Percentiles rank a stretch among this genome's conserved stretches.
Evolutionary conservation across 2,113 vertebrate genomes (phyloP).

Genomic region (Cavia aperea): DNA sequence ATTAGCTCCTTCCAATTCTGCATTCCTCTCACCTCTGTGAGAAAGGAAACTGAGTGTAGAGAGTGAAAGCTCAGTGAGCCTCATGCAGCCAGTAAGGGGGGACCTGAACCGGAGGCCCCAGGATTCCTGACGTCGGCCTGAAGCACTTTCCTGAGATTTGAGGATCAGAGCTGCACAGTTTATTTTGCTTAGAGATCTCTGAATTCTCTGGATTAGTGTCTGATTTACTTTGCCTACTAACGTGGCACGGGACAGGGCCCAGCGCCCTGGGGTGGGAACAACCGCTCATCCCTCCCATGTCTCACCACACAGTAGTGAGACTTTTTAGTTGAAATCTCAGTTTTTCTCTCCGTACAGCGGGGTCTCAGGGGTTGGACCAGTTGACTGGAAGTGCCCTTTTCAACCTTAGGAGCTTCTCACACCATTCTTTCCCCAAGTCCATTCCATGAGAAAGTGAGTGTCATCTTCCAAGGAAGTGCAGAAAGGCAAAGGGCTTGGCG

Average conservation of each 20-base stretch:
- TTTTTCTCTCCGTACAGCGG: constrained; percentile 22
- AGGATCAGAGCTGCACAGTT: not conserved
- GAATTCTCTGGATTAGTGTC: constrained; percentile 8
- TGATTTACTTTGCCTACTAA: constrained; percentile 13
- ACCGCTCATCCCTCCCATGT: not conserved
- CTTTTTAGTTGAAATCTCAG: constrained; percentile 27
- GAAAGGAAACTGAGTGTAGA: not conserved
- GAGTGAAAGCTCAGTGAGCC: not conserved
- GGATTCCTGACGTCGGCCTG: not conserved
- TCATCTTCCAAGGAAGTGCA: not conserved
- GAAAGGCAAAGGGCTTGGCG: not conserved
- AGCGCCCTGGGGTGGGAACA: not conserved
- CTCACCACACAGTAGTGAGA: not conserved
- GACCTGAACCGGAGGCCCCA: not conserved
- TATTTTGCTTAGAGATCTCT: constrained; percentile 40
- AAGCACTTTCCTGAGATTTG: not conserved
- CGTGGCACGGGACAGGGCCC: not conserved
- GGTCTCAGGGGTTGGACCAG: not conserved
- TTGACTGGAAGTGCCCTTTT: constrained; percentile 19
- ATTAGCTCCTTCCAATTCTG: not conserved
- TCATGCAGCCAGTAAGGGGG: not conserved
- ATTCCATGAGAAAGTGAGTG: constrained; percentile 4
- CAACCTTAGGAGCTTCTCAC: not conserved
- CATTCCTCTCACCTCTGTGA: not conserved
- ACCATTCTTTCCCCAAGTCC: not conserved